Percentiles rank a stretch among this genome's conserved stretches.
phyloP scores from a whole-genome alignment of 2,797 vertebrate genomes.

The Hyperoplus immaculatus region DNA sequence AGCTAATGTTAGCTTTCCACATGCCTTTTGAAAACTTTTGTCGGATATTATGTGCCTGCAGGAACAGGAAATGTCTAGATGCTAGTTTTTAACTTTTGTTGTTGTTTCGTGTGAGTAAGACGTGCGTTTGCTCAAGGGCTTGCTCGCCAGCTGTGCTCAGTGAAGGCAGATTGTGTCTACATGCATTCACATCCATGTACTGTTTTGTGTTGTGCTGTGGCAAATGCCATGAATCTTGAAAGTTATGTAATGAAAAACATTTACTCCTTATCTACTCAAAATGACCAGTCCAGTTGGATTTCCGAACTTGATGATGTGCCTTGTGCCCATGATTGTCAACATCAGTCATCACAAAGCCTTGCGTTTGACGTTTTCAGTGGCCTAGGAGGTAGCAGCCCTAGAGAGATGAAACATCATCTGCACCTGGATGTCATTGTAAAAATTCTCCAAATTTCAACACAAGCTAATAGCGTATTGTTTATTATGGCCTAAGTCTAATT shows the following conservation, averaged over 20 bases:
- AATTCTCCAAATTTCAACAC: constrained; percentile 1
- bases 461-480: neutral
- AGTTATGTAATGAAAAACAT: neutral
- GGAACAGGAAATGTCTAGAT: neutral
- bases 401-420: neutral
- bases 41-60: neutral
- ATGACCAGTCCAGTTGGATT: neutral
- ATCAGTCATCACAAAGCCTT: constrained; percentile 8
- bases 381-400: neutral
- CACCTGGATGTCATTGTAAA: constrained; percentile 6
- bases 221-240: neutral
- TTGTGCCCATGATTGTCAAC: neutral
- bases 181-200: neutral
- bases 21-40: neutral
- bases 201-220: neutral
- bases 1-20: neutral
- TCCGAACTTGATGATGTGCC: neutral
- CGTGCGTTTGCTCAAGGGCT: neutral
- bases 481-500: neutral
- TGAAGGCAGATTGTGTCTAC: neutral
- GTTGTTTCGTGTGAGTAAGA: neutral
- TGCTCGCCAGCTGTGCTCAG: neutral
- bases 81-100: neutral
- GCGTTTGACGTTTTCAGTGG: neutral
- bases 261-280: neutral